Percentiles rank a stretch among this genome's conserved stretches.
These are phyloP conservation scores for Capromys pilorides DNA, from an alignment of 2,797 vertebrate species.

Conservation along the genomic window DNA sequence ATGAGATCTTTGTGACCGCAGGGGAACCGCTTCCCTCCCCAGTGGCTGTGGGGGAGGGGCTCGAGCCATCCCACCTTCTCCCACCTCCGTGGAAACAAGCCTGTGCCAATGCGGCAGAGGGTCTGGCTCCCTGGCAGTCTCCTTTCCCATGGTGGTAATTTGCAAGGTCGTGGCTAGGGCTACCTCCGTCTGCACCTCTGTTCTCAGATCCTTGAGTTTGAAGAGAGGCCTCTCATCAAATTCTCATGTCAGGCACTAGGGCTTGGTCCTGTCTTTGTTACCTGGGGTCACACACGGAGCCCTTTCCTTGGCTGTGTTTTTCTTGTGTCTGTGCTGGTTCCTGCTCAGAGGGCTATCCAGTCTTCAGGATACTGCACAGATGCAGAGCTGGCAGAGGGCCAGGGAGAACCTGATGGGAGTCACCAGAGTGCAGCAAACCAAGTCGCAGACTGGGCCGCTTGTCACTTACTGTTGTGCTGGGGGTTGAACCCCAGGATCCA, in stretches of 20 bases:
- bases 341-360: background rate
- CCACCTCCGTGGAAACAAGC: background rate
- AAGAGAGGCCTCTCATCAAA: background rate
- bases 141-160: background rate
- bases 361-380: background rate
- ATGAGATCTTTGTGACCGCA: slow-evolving; percentile 71
- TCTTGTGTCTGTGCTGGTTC: background rate
- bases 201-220: background rate
- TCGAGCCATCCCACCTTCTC: slow-evolving; percentile 27
- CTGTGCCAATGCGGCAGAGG: background rate
- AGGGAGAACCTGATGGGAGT: background rate
- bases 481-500: background rate
- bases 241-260: background rate
- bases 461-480: background rate
- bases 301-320: background rate
- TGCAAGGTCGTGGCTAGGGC: background rate
- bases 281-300: background rate
- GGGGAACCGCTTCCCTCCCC: slow-evolving; percentile 52
- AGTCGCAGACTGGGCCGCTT: background rate
- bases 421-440: background rate
- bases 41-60: slow-evolving; percentile 13
- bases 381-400: background rate
- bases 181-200: background rate
- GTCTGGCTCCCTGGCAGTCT: background rate
- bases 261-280: background rate